Percentiles rank a stretch among this genome's conserved stretches.
Evolutionary conservation across 2,113 vertebrate species (phyloP).

Genomic region (Crypturellus undulatus): DNA sequence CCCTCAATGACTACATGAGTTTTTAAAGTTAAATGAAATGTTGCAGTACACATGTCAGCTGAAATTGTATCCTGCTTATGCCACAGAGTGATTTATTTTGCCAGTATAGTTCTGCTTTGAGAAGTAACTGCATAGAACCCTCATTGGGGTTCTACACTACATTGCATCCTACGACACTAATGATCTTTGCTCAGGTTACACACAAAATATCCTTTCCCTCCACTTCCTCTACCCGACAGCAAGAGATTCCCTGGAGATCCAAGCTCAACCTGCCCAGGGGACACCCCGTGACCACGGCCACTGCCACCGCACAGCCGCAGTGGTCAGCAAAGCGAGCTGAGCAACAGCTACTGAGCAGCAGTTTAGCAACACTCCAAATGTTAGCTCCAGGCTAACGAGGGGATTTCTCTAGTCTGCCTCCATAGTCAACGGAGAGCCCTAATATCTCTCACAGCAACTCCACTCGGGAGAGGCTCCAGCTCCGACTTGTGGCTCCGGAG

Average conservation of each 20-base stretch:
- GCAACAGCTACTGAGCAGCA: not conserved
- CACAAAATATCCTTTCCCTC: not conserved
- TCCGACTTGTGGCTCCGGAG: not conserved
- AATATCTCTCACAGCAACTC: not conserved
- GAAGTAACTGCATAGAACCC: not conserved
- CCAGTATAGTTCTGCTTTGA: not conserved
- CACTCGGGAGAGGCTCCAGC: not conserved
- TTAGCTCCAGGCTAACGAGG: not conserved
- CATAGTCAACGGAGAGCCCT: not conserved
- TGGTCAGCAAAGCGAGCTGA: rapidly evolving
- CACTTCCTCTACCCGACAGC: not conserved
- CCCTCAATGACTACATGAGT: not conserved
- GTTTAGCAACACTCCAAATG: not conserved
- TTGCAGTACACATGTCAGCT: not conserved
- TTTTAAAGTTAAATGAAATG: not conserved
- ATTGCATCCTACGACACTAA: not conserved
- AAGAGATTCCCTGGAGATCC: not conserved
- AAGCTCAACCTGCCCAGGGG: not conserved
- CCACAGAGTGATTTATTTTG: not conserved
- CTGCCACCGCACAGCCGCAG: not conserved
- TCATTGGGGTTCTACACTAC: not conserved
- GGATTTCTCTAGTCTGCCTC: not conserved
- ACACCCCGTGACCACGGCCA: not conserved
- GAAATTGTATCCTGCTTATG: not conserved
- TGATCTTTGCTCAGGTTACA: not conserved